A percentile compares a stretch with the other conserved stretches of the same genome.
Evolutionary conservation across 1,140 invertebrate species (phyloP).

Genomic region (Aphidius ervi): DNA sequence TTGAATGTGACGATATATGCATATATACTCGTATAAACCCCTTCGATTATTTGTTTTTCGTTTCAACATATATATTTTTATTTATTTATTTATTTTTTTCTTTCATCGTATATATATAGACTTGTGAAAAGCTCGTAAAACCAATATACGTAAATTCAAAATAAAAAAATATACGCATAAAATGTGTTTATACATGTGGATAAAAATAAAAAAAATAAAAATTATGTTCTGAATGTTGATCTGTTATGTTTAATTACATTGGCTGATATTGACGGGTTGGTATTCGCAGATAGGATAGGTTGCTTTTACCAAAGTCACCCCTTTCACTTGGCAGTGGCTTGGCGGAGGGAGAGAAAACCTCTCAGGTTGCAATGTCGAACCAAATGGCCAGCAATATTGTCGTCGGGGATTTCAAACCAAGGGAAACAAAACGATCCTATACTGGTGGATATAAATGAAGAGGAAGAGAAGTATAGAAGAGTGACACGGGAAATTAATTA

Average conservation of each 20-base stretch:
- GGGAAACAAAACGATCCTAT: conserved; percentile 25
- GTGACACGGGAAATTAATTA: conserved; percentile 55
- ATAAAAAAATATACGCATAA: too few relatives aligned
- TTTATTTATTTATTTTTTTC: neutral
- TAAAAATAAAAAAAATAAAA: neutral
- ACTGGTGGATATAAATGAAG: conserved; percentile 2
- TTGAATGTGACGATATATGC: too few relatives aligned
- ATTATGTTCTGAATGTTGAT: conserved; percentile 45
- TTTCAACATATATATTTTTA: neutral
- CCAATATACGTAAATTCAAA: conserved; percentile 10
- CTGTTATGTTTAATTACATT: conserved; percentile 54
- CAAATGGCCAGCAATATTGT: conserved; percentile 53
- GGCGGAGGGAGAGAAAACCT: conserved; percentile 34
- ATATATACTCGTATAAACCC: neutral
- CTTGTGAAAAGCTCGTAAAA: conserved; percentile 11
- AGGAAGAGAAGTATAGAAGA: conserved; percentile 28
- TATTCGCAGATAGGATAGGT: conserved; percentile 40
- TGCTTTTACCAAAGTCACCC: conserved; percentile 44
- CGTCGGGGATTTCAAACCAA: conserved; percentile 35
- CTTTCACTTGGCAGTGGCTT: conserved; percentile 41
- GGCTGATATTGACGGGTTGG: conserved; percentile 47
- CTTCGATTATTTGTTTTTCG: neutral
- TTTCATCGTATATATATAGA: conserved; percentile 6
- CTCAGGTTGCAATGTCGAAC: conserved; percentile 46
- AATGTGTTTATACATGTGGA: too few relatives aligned